phyloP scores from a whole-genome alignment of 2,888 invertebrate genomes.

The Dynastes maya region DNA sequence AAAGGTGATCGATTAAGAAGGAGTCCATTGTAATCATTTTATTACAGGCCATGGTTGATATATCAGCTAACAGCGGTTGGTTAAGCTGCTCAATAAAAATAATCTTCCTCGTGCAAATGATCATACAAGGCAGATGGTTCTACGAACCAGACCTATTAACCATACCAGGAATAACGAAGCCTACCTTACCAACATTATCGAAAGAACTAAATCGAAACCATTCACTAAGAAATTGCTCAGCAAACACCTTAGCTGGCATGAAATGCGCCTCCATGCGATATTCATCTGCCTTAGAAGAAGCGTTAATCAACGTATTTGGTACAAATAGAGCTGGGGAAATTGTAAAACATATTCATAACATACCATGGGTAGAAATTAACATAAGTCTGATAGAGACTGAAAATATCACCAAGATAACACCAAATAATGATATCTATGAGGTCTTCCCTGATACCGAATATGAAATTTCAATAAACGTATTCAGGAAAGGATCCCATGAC shows the following conservation, averaged over 20 bases:
- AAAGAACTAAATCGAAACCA: conserved; percentile 67
- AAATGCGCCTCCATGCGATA: conserved; percentile 78
- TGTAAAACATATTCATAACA: conserved; percentile 60
- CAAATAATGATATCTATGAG: conserved; percentile 57
- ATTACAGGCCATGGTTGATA: conserved; percentile 94
- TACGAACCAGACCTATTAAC: conserved; percentile 82
- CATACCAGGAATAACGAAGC: conserved; percentile 83
- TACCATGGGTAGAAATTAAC: conserved; percentile 64
- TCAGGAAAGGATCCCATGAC: conserved; percentile 63
- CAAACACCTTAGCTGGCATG: conserved; percentile 63
- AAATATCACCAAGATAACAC: conserved; percentile 50
- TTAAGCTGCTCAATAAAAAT: conserved; percentile 84
- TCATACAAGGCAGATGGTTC: conserved; percentile 94
- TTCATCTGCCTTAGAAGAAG: conserved; percentile 67
- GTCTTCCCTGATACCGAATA: conserved; percentile 70
- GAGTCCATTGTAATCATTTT: background rate
- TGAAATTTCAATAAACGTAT: conserved; percentile 63
- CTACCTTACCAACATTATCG: conserved; percentile 76
- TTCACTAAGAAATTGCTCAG: conserved; percentile 42
- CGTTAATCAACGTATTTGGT: conserved; percentile 59
- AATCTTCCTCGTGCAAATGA: conserved; percentile 88
- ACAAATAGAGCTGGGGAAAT: conserved; percentile 60
- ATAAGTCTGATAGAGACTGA: conserved; percentile 51
- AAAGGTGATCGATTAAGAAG: no score
- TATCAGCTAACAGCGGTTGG: conserved; percentile 93